These are phyloP conservation scores for Encarsia formosa DNA, from an alignment of 2,888 invertebrate species.

Conservation along the genomic window DNA sequence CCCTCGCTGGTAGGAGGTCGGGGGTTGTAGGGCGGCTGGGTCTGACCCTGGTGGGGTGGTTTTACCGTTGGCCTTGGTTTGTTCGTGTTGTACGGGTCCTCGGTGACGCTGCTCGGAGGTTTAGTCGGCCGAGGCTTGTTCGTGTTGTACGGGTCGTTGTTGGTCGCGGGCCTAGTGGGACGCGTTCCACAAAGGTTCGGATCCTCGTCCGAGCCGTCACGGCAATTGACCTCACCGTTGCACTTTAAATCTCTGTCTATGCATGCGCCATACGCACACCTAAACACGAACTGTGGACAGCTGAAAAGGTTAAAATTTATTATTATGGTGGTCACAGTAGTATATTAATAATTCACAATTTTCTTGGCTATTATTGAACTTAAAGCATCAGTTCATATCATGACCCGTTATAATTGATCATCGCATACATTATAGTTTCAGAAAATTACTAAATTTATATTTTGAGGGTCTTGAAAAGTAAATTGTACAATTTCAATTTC, in stretches of 20 bases:
- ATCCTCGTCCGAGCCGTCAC: slow-evolving; percentile 50
- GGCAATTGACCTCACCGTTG: slow-evolving; percentile 45
- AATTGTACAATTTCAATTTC: no score
- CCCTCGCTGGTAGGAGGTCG: background rate
- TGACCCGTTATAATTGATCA: no score
- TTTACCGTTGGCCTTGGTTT: background rate
- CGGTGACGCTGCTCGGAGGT: background rate
- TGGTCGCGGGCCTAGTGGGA: slow-evolving; percentile 4
- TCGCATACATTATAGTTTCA: no score
- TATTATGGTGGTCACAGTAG: no score
- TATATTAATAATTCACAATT: background rate
- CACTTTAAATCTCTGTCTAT: slow-evolving; percentile 45
- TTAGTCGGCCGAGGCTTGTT: background rate
- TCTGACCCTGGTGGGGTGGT: background rate
- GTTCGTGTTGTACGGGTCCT: slow-evolving; percentile 2
- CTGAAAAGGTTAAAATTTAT: slow-evolving; percentile 21
- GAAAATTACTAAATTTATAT: no score
- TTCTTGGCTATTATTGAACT: no score
- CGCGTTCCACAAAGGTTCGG: slow-evolving; percentile 28
- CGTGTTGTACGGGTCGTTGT: slow-evolving; percentile 7
- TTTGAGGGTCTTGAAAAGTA: no score
- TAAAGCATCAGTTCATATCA: background rate
- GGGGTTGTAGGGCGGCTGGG: background rate
- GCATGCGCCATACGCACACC: slow-evolving; percentile 50
- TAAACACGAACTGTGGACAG: slow-evolving; percentile 43